These are phyloP conservation scores for Rhincodon typus DNA, from an alignment of 2,797 vertebrate species.

Conservation along the genomic window DNA sequence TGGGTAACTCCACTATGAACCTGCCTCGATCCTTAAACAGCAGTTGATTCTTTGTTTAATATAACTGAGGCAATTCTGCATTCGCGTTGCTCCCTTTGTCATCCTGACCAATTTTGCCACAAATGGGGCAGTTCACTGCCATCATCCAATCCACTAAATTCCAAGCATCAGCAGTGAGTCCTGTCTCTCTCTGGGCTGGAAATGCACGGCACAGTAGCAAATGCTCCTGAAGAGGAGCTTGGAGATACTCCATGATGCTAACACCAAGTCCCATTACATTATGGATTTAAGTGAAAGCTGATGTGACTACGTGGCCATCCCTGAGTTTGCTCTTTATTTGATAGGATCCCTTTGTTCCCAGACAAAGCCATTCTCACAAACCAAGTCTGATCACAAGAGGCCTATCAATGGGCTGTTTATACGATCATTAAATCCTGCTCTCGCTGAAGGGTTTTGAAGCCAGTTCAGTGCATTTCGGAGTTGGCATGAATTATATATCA, in stretches of 20 bases:
- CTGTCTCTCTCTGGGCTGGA: background rate
- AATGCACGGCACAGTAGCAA: background rate
- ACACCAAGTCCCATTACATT: background rate
- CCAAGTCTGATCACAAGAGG: background rate
- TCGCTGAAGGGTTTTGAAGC: background rate
- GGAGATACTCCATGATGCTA: background rate
- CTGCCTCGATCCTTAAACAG: no score
- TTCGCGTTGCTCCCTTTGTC: no score
- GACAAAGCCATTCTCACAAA: background rate
- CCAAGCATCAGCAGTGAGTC: no score
- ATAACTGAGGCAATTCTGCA: no score
- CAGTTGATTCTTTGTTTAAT: no score
- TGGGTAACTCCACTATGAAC: no score
- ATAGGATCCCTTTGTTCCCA: background rate
- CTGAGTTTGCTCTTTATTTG: background rate
- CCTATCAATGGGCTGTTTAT: background rate
- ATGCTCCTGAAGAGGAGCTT: background rate
- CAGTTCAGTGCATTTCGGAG: background rate
- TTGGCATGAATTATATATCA: background rate
- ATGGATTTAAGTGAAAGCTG: background rate
- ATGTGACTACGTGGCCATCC: background rate
- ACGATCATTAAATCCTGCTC: background rate
- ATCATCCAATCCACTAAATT: no score
- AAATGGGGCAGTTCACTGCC: no score
- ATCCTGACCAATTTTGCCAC: no score